phyloP scores from a whole-genome alignment of 2,797 vertebrate genomes.

The Gambelia wislizenii region DNA sequence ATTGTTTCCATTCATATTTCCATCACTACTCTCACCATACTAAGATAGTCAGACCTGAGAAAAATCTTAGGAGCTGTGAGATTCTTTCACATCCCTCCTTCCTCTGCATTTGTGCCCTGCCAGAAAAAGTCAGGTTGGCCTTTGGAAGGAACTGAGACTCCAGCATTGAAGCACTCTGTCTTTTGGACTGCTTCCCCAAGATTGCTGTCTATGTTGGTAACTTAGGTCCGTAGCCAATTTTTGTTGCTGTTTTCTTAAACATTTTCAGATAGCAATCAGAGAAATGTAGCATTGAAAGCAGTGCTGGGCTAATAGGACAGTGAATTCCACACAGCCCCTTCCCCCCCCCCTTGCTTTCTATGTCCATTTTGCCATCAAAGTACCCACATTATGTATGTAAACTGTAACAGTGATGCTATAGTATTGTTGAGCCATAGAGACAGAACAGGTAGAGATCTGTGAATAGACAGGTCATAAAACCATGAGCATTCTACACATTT shows the following conservation, averaged over 20 bases:
- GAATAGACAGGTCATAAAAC: neutral
- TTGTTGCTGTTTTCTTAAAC: neutral
- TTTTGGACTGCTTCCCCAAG: neutral
- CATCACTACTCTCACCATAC: too few species aligned
- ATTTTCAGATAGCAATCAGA: neutral
- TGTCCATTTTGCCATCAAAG: neutral
- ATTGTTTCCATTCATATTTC: too few species aligned
- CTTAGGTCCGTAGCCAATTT: neutral
- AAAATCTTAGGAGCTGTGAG: too few species aligned
- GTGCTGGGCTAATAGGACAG: neutral
- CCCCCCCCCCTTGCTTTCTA: neutral
- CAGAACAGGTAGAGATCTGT: neutral
- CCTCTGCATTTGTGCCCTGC: too few species aligned
- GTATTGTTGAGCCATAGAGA: neutral
- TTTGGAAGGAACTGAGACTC: neutral
- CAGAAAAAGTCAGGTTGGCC: neutral
- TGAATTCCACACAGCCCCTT: neutral
- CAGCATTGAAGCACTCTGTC: neutral
- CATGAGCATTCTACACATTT: neutral
- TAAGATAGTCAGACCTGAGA: too few species aligned
- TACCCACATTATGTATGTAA: neutral
- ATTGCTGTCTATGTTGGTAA: neutral
- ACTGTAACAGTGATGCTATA: neutral
- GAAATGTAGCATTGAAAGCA: neutral
- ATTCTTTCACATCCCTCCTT: too few species aligned